Evolutionary conservation across 2,888 invertebrate genomes (phyloP), one percentile per base, ranked within the genome.

Genomic region (Orthosia gothica): DNA sequence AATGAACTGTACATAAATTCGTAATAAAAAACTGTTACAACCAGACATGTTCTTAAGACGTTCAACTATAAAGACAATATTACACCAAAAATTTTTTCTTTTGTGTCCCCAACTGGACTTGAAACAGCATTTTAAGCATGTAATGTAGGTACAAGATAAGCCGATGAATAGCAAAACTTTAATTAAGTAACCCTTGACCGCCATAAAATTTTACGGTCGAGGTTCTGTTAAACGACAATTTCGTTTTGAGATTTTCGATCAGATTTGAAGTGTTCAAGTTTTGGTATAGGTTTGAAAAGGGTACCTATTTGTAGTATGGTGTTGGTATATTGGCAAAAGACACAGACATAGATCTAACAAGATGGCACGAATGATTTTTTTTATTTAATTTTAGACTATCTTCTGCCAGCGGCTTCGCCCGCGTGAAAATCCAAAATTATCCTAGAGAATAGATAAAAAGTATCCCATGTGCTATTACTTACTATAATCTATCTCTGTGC

Each of bases 181-280:
- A n/a, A 65, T 72, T 63, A 61, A 64, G 55, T 49, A 26, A 68
- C 52, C 66, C 26, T 23, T 66, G 74, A 69, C 81, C 75, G 74
- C 74, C 26, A 74, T 81, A 80, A 81, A 80, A 74, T 62, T 69
- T 84, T 74, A 80, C 26, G 18, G 12, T 3, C 32, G 40, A 18
- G 47, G 62, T 67, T 64, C 54, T 50, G 32, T n/a, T 65, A 66
- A 80, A 67, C 40, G 54, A 23, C 40, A 64, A 67, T 72, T 64
- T 55, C 49, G 23, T 67, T 64, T 50, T 9, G 2, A 55, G 32
- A 49, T 47, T 58, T 83, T 79, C 54, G 80, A 79, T 83, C 65
- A 55, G 20, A 47, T 50, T 62, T 45, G 13, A 80, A 73, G 81
- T 83, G 67, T 57, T 59, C 55, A 79, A 83, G 55, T 83, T 83